A percentile compares a stretch with the other conserved stretches of the same genome.
These are phyloP conservation scores for Lindbergichthys nudifrons DNA, from an alignment of 2,797 vertebrate genomes.

Conservation along the genomic window DNA sequence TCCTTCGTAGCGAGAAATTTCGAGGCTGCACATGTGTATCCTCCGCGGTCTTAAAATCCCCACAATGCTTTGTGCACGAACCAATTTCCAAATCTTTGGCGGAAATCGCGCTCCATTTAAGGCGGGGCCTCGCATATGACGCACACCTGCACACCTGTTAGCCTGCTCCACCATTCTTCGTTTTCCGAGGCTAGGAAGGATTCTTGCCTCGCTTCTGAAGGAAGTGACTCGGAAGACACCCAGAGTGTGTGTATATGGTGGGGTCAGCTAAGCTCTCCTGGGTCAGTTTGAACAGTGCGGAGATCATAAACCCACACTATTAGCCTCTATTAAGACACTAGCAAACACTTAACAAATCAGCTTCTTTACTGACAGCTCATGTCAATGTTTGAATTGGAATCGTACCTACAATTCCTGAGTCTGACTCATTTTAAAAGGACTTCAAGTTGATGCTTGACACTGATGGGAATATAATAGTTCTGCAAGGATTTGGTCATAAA, in stretches of 20 bases:
- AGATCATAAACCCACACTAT: conserved; percentile 74
- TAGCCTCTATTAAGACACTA: conserved; percentile 59
- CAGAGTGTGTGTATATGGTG: not conserved
- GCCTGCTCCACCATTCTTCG: too few relatives aligned
- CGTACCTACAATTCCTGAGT: not conserved
- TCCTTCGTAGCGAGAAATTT: too few relatives aligned
- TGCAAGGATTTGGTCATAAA: not conserved
- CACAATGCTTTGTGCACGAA: too few relatives aligned
- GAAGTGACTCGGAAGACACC: too few relatives aligned
- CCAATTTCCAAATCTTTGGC: too few relatives aligned
- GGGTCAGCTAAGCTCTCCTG: conserved; percentile 58
- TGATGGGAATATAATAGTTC: not conserved
- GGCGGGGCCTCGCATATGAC: too few relatives aligned
- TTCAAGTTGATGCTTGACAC: not conserved
- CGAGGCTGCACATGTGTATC: too few relatives aligned
- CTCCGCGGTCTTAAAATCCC: too few relatives aligned
- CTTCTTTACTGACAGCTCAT: conserved; percentile 11
- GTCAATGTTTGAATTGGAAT: conserved; percentile 21
- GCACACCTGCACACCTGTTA: too few relatives aligned
- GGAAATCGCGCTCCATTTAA: too few relatives aligned
- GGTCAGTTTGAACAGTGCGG: conserved; percentile 64
- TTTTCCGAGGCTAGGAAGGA: too few relatives aligned
- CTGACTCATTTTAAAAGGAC: not conserved
- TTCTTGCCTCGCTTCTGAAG: too few relatives aligned
- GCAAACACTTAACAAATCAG: conserved; percentile 67